A percentile compares a stretch with the other conserved stretches of the same genome.
These are phyloP conservation scores for Orthosia gracilis DNA, from an alignment of 2,888 invertebrate genomes.

Conservation along the genomic window DNA sequence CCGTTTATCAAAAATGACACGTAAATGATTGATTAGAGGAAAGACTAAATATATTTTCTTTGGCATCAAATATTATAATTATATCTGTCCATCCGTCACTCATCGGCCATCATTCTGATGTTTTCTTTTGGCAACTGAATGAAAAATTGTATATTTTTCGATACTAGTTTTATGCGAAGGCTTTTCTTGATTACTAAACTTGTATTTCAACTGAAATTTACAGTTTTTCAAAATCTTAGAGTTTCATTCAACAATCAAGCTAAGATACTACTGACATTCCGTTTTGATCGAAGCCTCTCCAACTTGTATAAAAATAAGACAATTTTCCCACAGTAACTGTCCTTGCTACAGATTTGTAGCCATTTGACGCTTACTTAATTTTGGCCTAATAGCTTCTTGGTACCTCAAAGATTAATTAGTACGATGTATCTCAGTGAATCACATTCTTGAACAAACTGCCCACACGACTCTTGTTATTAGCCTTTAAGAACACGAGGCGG, in stretches of 20 bases:
- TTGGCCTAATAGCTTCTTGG: conserved; percentile 37
- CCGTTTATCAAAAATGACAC: conserved; percentile 61
- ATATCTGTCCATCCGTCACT: conserved; percentile 59
- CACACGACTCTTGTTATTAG: conserved; percentile 12
- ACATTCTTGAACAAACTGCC: conserved; percentile 14
- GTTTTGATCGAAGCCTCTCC: not conserved
- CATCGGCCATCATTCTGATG: conserved; percentile 52
- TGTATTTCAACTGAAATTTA: no score
- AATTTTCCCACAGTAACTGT: not conserved
- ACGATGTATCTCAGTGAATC: conserved; percentile 29
- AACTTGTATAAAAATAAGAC: not conserved
- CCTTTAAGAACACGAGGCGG: conserved; percentile 12
- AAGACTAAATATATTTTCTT: conserved; percentile 64
- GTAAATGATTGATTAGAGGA: conserved; percentile 63
- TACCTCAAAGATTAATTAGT: conserved; percentile 23
- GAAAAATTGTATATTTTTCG: conserved; percentile 42
- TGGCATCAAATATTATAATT: conserved; percentile 66
- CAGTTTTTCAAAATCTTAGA: no score
- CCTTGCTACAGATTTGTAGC: not conserved
- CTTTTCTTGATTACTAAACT: conserved; percentile 1
- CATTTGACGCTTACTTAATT: conserved; percentile 13
- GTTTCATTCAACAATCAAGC: no score
- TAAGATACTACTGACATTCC: no score
- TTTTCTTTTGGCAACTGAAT: conserved; percentile 54
- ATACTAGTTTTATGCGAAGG: conserved; percentile 25